Base-by-base conservation (phyloP, 2,888 invertebrate species). In the Halocaridina rubra region DNA sequence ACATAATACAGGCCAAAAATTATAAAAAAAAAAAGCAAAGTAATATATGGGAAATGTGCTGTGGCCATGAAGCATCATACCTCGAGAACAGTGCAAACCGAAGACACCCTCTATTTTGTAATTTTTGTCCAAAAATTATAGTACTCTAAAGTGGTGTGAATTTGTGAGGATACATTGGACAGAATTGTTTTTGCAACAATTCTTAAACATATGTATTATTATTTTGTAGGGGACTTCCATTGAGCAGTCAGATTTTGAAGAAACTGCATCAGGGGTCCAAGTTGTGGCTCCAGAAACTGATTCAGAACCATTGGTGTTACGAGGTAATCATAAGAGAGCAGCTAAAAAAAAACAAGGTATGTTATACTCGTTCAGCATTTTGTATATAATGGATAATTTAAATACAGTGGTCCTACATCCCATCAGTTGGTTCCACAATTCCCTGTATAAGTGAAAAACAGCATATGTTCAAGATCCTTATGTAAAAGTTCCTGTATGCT, bases 281-380 rank as follows among this genome's bases (percentile, higher is more conserved):
- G 72, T 80, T 59, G 72, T 80, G 7, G 80, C 80, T 22, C 72
- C 29, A 32, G 80, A 80, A 33, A 32, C 22, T 24, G 80, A 80
- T 1, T 8, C 30, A 16, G 80, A 80, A 24, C 80, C 80, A 24
- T 27, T 80, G 27, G 80, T 80, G 10, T n/a, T 72, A 61, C 57
- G 61, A 57, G 80, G 72, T 19, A 80, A 69, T 32, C 16, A 32
- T 24, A 72, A 39, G 61, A 80, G 61, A 59, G 72, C 29, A 33
- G 61, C 0, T 16, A 57, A 16, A 22, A 53, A 57, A 32, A 80
- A 61, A 72, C 22, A n/a, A 22, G 80, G 80, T 80, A 29, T 57
- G 80, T 24, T 10, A 1, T 27, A 0, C 16, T n/a, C n/a, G n/a
- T n/a, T n/a, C n/a, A n/a, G n/a, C n/a, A n/a, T n/a, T n/a, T n/a